Percentiles rank a stretch among this genome's conserved stretches.
Evolutionary conservation across 2,888 invertebrate species (phyloP).

Genomic region (Philopedon plagiatum): DNA sequence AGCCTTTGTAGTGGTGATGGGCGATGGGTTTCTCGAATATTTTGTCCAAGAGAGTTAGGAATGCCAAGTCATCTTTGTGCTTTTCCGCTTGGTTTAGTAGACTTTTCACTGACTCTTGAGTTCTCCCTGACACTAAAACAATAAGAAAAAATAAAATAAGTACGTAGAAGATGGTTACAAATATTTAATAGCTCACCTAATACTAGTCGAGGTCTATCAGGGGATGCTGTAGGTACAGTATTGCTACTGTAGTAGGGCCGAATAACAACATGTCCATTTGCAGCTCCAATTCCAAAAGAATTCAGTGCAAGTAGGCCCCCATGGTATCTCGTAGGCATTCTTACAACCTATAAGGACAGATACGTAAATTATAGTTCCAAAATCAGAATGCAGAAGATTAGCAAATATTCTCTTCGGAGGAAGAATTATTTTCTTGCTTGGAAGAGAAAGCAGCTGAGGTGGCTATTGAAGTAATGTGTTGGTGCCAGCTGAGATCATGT

Average conservation of each 20-base stretch:
- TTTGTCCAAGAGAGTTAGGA: constrained; percentile 80
- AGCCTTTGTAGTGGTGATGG: constrained; percentile 85
- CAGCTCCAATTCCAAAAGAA: constrained; percentile 78
- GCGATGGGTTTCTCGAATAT: constrained; percentile 75
- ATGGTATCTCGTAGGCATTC: constrained; percentile 68
- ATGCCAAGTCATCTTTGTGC: constrained; percentile 75
- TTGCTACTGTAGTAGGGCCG: constrained; percentile 63
- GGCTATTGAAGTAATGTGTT: too few species aligned
- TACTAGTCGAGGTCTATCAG: constrained; percentile 65
- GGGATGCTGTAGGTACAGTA: background rate
- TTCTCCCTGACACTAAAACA: constrained; percentile 73
- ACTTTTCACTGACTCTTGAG: constrained; percentile 78
- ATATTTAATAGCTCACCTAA: constrained; percentile 48
- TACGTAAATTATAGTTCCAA: too few species aligned
- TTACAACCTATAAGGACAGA: constrained; percentile 63
- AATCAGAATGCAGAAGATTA: too few species aligned
- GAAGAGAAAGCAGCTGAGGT: too few species aligned
- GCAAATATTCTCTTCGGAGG: too few species aligned
- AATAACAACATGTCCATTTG: constrained; percentile 71
- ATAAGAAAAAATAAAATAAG: background rate
- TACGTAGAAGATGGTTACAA: background rate
- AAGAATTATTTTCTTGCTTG: too few species aligned
- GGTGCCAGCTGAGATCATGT: too few species aligned
- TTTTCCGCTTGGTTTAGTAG: constrained; percentile 75
- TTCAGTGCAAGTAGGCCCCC: constrained; percentile 74